Conservation (phyloP, 2,888 invertebrate genomes). For the Chaetoderma sp. region DNA sequence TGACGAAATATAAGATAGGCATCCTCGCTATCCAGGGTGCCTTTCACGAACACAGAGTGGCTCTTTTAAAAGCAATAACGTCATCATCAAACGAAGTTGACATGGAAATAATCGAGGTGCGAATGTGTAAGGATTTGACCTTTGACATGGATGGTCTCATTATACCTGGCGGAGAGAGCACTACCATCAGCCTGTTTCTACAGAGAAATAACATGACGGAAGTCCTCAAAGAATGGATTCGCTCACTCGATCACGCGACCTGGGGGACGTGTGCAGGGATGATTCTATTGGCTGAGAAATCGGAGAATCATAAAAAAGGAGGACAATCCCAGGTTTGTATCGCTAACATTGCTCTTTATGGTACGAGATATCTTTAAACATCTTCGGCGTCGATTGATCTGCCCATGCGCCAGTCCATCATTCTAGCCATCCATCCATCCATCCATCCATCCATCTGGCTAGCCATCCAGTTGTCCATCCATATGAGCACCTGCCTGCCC, state of each 20-base stretch:
- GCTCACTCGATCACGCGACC: slow-evolving; percentile 44
- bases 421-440: too few relatives aligned
- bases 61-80: slow-evolving; percentile 42
- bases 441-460: too few relatives aligned
- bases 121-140: slow-evolving; percentile 40
- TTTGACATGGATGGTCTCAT: slow-evolving; percentile 53
- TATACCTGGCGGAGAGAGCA: slow-evolving; percentile 65
- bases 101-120: slow-evolving; percentile 43
- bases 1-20: slow-evolving; percentile 40
- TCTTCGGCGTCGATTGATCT: background rate
- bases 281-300: slow-evolving; percentile 54
- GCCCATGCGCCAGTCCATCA: background rate
- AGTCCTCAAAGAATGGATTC: slow-evolving; percentile 47
- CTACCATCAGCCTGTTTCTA: slow-evolving; percentile 57
- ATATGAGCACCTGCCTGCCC: too few relatives aligned
- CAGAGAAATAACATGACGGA: slow-evolving; percentile 52
- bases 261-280: slow-evolving; percentile 66
- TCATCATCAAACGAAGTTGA: slow-evolving; percentile 14
- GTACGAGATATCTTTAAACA: background rate
- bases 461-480: too few relatives aligned
- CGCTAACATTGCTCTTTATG: background rate
- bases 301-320: slow-evolving; percentile 53
- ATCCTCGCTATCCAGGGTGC: slow-evolving; percentile 63
- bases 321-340: slow-evolving; percentile 53
- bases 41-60: slow-evolving; percentile 57